These are phyloP conservation scores for Aplysina aerophoba DNA, from an alignment of 37 sponge, comb jelly and placozoan species.

Conservation along the genomic window DNA sequence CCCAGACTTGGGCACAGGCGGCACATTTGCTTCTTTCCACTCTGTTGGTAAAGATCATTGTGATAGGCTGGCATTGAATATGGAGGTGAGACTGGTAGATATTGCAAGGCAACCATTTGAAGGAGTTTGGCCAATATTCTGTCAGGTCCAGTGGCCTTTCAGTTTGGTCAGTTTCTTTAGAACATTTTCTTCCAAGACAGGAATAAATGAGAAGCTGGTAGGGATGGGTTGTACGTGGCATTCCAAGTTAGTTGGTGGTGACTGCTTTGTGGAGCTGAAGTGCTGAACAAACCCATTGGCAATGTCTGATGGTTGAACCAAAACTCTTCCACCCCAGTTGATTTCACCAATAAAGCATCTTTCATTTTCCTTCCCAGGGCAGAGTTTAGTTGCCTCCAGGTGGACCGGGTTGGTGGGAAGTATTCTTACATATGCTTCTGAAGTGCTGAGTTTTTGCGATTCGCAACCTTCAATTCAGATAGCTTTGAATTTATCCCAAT, in stretches of 20 bases:
- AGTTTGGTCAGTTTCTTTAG: conserved; percentile 19
- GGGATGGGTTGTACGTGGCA: conserved; percentile 6
- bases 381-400: conserved; percentile 1
- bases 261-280: background rate
- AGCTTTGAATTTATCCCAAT: conserved; percentile 6
- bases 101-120: background rate
- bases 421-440: background rate
- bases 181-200: conserved; percentile 7
- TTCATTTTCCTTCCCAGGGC: conserved; percentile 14
- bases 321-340: conserved; percentile 1
- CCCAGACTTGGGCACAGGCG: conserved; percentile 28
- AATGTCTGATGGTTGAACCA: conserved; percentile 15
- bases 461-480: background rate
- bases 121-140: background rate
- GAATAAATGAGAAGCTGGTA: background rate
- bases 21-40: conserved; percentile 36
- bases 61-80: conserved; percentile 17
- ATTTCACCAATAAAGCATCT: background rate
- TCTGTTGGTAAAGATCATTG: conserved; percentile 7
- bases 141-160: conserved; percentile 23
- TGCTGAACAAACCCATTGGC: conserved; percentile 14
- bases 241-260: background rate
- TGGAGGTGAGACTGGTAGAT: background rate
- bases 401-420: background rate
- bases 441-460: background rate